These are phyloP conservation scores for Drosophila murphyi DNA, from an alignment of 1,140 invertebrate genomes.

Conservation along the genomic window DNA sequence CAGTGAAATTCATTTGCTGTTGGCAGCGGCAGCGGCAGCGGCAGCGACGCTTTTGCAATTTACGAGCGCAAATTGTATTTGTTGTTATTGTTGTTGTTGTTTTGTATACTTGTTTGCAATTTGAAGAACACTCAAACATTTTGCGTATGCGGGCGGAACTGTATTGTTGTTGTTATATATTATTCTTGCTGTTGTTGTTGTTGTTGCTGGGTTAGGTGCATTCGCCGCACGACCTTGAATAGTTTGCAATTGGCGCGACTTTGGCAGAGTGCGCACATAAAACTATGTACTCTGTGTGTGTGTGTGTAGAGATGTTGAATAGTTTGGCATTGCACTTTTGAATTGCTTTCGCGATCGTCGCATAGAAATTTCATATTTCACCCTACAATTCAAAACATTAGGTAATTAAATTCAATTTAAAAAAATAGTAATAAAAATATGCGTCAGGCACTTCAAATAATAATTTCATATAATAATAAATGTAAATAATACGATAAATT, in stretches of 20 bases:
- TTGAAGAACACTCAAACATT: constrained; percentile 70
- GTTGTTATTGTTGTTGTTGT: constrained; percentile 35
- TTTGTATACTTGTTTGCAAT: constrained; percentile 63
- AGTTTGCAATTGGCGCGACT: constrained; percentile 56
- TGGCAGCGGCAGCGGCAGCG: constrained; percentile 27
- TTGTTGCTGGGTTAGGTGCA: constrained; percentile 62
- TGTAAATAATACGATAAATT: too few species aligned
- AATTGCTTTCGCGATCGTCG: constrained; percentile 28
- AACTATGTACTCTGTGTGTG: constrained; percentile 40
- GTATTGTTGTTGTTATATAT: constrained; percentile 12
- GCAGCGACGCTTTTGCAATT: constrained; percentile 75
- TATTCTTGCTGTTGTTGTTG: constrained; percentile 31
- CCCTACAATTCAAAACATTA: constrained; percentile 8
- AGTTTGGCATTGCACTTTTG: constrained; percentile 26
- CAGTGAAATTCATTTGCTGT: constrained; percentile 80
- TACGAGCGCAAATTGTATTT: constrained; percentile 72
- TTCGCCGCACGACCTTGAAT: constrained; percentile 73
- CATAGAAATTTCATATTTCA: constrained; percentile 23
- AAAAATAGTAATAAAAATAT: background rate
- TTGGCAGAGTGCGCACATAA: constrained; percentile 72
- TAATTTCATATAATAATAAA: too few species aligned
- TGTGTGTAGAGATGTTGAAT: constrained; percentile 10
- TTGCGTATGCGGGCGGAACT: constrained; percentile 62
- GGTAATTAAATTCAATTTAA: background rate
- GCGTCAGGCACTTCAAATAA: too few species aligned